A percentile compares a stretch with the other conserved stretches of the same genome.
phyloP scores from a whole-genome alignment of 2,113 vertebrate genomes.

The Leptosomus discolor region DNA sequence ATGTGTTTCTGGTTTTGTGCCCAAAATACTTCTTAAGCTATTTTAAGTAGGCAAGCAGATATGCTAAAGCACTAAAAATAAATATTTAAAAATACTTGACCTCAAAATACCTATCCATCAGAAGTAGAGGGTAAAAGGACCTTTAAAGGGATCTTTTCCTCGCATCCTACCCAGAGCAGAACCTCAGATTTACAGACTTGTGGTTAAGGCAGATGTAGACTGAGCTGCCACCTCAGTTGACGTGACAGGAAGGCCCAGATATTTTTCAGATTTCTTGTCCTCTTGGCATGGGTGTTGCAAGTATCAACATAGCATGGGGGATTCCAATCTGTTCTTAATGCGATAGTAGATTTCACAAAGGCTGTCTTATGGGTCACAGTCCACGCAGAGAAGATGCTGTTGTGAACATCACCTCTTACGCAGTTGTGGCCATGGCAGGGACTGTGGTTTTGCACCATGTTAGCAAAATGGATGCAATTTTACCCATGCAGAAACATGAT shows the following conservation, averaged over 20 bases:
- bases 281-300: not conserved
- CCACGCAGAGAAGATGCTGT: not conserved
- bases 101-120: not conserved
- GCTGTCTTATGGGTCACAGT: not conserved
- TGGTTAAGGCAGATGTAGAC: not conserved
- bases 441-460: not conserved
- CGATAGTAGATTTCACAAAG: not conserved
- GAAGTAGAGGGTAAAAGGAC: not conserved
- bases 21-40: conserved; percentile 22
- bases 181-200: not conserved
- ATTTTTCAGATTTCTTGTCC: not conserved
- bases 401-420: not conserved
- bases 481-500: not conserved
- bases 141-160: conserved; percentile 1
- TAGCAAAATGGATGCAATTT: not conserved
- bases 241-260: not conserved
- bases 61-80: conserved; percentile 36
- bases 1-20: not conserved
- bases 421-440: not conserved
- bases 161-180: not conserved
- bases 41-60: conserved; percentile 35
- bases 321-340: not conserved
- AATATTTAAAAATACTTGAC: conserved; percentile 46
- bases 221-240: not conserved
- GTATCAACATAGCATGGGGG: not conserved